Percentiles rank a stretch among this genome's conserved stretches.
phyloP scores from a whole-genome alignment of 1,140 invertebrate genomes.

The Zaprionus ghesquierei region DNA sequence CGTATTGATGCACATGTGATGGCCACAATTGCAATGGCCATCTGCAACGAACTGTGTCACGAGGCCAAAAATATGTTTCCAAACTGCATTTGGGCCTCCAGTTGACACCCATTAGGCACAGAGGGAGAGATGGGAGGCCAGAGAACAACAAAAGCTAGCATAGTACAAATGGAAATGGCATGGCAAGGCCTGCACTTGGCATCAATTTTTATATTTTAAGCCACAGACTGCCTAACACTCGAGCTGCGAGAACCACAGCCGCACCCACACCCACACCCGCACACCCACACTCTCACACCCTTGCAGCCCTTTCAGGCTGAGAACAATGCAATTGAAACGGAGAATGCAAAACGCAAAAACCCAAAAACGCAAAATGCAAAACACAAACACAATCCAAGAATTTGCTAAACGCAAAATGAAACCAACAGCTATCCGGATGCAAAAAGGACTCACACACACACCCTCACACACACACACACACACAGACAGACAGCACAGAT shows the following conservation, averaged over 20 bases:
- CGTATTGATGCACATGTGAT: conserved; percentile 74
- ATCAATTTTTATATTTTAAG: conserved; percentile 80
- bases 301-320: neutral
- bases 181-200: conserved; percentile 71
- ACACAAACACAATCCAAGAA: conserved; percentile 46
- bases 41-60: neutral
- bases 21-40: conserved; percentile 44
- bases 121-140: neutral
- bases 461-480: neutral
- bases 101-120: conserved; percentile 71
- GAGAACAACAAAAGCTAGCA: conserved; percentile 11
- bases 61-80: conserved; percentile 62
- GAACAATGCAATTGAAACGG: conserved; percentile 76
- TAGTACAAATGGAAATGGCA: conserved; percentile 57
- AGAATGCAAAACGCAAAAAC: conserved; percentile 51
- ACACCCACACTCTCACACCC: neutral
- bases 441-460: neutral
- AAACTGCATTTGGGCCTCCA: conserved; percentile 66
- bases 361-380: conserved; percentile 38
- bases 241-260: conserved; percentile 40
- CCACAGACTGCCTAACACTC: conserved; percentile 71
- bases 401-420: conserved; percentile 46
- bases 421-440: conserved; percentile 16
- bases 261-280: neutral
- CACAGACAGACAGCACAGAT: neutral